Percentiles rank a stretch among this genome's conserved stretches.
phyloP scores from a whole-genome alignment of 2,888 invertebrate genomes.

The Drosophila pullipes region DNA sequence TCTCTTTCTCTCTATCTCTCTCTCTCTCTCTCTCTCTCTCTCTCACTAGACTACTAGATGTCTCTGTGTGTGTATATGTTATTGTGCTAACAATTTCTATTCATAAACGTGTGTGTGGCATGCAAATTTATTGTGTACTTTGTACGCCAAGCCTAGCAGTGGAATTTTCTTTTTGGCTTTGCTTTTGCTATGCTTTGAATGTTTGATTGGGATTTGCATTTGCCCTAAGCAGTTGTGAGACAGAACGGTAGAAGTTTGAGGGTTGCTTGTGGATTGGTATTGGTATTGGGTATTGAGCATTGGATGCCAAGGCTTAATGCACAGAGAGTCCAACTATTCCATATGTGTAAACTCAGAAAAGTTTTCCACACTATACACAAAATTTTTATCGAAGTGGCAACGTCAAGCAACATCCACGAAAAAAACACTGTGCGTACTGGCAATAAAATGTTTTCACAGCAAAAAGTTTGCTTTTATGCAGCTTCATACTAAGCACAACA shows the following conservation, averaged over 20 bases:
- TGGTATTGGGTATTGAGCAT: slow-evolving; percentile 57
- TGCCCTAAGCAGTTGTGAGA: slow-evolving; percentile 37
- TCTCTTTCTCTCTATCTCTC: slow-evolving; percentile 4
- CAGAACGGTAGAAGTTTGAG: background rate
- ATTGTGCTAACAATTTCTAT: slow-evolving; percentile 77
- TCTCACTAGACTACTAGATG: background rate
- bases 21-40: slow-evolving; percentile 1
- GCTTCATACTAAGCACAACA: background rate
- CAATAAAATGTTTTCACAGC: slow-evolving; percentile 4
- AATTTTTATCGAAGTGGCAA: slow-evolving; percentile 1
- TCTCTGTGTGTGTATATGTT: slow-evolving; percentile 25
- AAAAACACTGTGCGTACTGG: background rate
- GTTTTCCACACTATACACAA: background rate
- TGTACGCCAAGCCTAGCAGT: slow-evolving; percentile 71
- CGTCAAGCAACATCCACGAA: background rate
- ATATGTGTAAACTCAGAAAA: background rate
- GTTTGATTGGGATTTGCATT: slow-evolving; percentile 75
- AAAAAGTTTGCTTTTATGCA: background rate
- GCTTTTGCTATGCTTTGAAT: slow-evolving; percentile 40
- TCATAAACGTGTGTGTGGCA: slow-evolving; percentile 72
- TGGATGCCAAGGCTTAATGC: background rate
- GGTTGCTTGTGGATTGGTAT: background rate
- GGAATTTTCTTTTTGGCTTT: slow-evolving; percentile 59
- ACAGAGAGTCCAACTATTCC: slow-evolving; percentile 3
- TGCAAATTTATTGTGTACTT: slow-evolving; percentile 79